phyloP scores from a whole-genome alignment of 2,113 vertebrate genomes.

The Podarcis raffonei region DNA sequence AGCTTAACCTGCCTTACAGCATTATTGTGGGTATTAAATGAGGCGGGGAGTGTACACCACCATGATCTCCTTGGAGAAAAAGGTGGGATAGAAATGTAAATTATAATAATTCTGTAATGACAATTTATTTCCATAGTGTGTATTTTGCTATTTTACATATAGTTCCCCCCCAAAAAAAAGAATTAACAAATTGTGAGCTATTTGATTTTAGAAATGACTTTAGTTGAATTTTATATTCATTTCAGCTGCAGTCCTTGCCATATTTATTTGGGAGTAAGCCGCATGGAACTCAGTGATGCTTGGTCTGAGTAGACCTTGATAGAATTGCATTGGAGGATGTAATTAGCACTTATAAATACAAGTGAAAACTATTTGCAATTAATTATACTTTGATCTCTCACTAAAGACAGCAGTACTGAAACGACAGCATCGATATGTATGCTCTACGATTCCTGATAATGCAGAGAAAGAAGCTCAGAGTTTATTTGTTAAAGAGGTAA shows the following conservation, averaged over 20 bases:
- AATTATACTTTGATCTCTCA: constrained; percentile 44
- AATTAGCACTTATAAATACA: not conserved
- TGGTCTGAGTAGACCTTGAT: not conserved
- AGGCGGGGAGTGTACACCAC: too few species aligned
- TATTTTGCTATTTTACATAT: not conserved
- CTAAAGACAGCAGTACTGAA: constrained; percentile 86
- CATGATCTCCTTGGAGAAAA: too few species aligned
- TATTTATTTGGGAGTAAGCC: not conserved
- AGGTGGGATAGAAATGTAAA: too few species aligned
- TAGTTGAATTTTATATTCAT: not conserved
- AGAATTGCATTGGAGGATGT: not conserved
- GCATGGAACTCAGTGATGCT: not conserved
- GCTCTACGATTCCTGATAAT: constrained; percentile 89
- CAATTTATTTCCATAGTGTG: not conserved
- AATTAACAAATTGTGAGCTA: not conserved
- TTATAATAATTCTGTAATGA: too few species aligned
- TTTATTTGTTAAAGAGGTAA: constrained; percentile 96
- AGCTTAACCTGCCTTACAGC: too few species aligned
- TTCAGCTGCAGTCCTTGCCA: too few species aligned
- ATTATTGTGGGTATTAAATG: too few species aligned
- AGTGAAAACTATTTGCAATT: not conserved
- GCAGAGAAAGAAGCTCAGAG: constrained; percentile 91
- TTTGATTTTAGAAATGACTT: not conserved
- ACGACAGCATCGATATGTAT: constrained; percentile 87
- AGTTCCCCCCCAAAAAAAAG: too few species aligned